Evolutionary conservation across 2,797 vertebrate species (phyloP).

Genomic region (Scleropages formosus): DNA sequence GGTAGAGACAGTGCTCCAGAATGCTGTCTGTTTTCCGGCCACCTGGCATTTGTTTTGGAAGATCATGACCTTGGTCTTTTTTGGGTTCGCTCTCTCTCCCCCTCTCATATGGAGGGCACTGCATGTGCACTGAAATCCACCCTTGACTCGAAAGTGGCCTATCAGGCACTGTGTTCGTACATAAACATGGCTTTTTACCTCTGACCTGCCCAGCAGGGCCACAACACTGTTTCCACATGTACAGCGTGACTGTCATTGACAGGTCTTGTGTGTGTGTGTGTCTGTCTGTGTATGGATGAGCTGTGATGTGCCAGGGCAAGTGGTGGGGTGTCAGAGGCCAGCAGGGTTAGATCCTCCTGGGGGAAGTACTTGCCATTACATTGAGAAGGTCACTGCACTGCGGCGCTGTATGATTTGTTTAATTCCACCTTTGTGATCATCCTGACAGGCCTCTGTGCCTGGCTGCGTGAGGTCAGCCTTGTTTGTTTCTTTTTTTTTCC

Average conservation of each 20-base stretch:
- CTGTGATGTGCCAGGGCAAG: background rate
- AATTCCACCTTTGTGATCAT: background rate
- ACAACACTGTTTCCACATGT: background rate
- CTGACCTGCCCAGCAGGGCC: background rate
- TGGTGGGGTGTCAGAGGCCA: background rate
- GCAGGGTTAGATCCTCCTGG: background rate
- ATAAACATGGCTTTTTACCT: background rate
- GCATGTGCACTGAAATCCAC: background rate
- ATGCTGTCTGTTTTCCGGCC: no score
- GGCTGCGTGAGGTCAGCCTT: background rate
- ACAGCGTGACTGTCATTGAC: background rate
- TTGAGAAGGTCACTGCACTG: background rate
- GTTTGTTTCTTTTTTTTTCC: background rate
- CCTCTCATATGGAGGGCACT: background rate
- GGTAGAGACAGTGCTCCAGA: no score
- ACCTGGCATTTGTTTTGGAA: no score
- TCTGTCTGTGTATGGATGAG: background rate
- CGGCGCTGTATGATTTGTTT: background rate
- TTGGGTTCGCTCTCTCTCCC: background rate
- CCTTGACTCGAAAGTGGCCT: background rate
- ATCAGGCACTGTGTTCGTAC: background rate
- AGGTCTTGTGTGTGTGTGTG: no score
- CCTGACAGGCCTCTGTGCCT: background rate
- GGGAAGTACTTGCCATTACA: background rate
- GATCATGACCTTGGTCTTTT: no score